Evolutionary conservation across 2,888 invertebrate species (phyloP).

Genomic region (Pyrocoelia pectoralis): DNA sequence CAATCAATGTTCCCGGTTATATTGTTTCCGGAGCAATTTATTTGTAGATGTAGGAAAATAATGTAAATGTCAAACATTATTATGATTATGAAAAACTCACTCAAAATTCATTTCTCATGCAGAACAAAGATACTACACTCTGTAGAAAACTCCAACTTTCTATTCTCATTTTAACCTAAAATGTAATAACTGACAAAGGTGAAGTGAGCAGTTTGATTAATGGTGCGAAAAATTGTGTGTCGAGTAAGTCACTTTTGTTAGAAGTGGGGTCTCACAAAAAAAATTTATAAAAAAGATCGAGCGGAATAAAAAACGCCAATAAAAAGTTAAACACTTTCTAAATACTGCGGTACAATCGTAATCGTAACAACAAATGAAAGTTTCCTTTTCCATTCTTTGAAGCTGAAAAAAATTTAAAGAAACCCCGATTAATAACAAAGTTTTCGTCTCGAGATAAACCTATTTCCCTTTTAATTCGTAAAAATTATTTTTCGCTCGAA

Average conservation of each 20-base stretch:
- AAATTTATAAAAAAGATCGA: neutral
- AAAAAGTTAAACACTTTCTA: conserved; percentile 1
- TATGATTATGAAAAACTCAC: too few species aligned
- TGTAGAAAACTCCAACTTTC: too few species aligned
- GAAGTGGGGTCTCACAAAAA: neutral
- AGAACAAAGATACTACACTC: too few species aligned
- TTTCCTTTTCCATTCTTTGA: neutral
- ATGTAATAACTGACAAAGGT: neutral
- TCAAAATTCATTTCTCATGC: too few species aligned
- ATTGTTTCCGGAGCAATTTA: too few species aligned
- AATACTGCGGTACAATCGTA: conserved; percentile 1
- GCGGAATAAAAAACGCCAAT: neutral
- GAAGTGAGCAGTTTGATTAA: conserved; percentile 20
- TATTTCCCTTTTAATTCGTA: too few species aligned
- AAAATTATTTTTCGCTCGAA: too few species aligned
- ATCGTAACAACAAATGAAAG: neutral
- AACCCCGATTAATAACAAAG: neutral
- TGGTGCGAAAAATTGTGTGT: conserved; percentile 15
- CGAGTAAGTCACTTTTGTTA: neutral
- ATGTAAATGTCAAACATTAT: too few species aligned
- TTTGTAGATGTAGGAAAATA: too few species aligned
- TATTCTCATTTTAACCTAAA: neutral
- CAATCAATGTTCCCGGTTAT: too few species aligned
- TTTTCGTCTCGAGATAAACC: too few species aligned
- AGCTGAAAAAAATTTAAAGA: neutral